Evolutionary conservation across 2,888 invertebrate species (phyloP).

Genomic region (Papilio protenor): DNA sequence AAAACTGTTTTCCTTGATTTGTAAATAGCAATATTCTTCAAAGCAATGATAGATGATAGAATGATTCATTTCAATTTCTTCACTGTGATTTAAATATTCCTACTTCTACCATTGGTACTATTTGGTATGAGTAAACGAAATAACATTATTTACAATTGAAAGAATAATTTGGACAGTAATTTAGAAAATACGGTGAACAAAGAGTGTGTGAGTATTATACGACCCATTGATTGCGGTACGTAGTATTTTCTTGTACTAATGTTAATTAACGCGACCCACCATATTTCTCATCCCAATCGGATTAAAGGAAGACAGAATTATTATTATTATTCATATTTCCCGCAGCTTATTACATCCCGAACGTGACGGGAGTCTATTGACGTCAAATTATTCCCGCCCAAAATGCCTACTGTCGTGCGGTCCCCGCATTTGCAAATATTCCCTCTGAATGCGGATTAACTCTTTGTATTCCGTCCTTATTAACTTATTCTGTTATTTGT

Average conservation of each 20-base stretch:
- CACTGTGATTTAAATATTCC: too few species aligned
- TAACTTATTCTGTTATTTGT: constrained; percentile 8
- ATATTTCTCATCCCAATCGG: constrained; percentile 29
- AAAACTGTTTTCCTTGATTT: too few species aligned
- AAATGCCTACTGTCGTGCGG: constrained; percentile 10
- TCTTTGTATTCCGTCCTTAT: constrained; percentile 2
- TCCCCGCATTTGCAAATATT: constrained; percentile 5
- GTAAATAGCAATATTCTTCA: too few species aligned
- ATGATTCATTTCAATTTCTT: too few species aligned
- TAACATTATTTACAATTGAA: too few species aligned
- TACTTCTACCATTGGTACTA: too few species aligned
- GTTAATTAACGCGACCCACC: constrained; percentile 3
- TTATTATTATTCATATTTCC: constrained; percentile 25
- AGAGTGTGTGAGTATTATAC: too few species aligned
- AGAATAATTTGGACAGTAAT: too few species aligned
- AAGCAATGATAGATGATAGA: too few species aligned
- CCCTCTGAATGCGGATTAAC: constrained; percentile 12
- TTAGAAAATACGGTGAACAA: not conserved
- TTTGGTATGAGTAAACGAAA: too few species aligned
- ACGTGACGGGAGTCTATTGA: constrained; percentile 21
- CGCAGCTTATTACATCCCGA: constrained; percentile 7
- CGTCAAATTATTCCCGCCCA: constrained; percentile 8
- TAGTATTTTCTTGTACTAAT: not conserved
- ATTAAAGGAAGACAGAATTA: constrained; percentile 44
- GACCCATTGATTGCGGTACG: too few species aligned